These are phyloP conservation scores for Agriopis aurantiaria DNA, from an alignment of 2,888 invertebrate species.

Conservation along the genomic window DNA sequence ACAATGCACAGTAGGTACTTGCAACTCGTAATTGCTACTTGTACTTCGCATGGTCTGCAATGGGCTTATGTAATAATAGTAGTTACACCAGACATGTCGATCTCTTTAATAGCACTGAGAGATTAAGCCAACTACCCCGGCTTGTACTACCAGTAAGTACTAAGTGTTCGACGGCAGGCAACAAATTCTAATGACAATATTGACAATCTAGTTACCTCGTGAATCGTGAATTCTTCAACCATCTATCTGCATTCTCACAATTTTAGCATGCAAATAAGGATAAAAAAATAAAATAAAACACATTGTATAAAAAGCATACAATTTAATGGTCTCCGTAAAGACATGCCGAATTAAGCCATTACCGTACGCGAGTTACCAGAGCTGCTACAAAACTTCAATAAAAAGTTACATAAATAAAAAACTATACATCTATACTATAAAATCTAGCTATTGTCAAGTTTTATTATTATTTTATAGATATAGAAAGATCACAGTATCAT, in stretches of 20 bases:
- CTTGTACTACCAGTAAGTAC: neutral
- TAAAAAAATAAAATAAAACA: conserved; percentile 78
- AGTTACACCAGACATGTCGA: too few species aligned
- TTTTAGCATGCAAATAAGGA: conserved; percentile 74
- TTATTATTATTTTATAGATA: conserved; percentile 62
- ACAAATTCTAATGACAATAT: conserved; percentile 33
- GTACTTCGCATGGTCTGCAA: too few species aligned
- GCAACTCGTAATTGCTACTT: too few species aligned
- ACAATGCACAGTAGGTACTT: too few species aligned
- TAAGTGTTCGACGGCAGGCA: neutral
- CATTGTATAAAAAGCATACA: conserved; percentile 79
- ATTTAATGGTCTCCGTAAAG: conserved; percentile 82
- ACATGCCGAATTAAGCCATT: conserved; percentile 83
- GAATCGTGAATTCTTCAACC: conserved; percentile 79
- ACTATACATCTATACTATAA: conserved; percentile 72
- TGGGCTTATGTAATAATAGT: too few species aligned
- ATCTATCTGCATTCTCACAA: conserved; percentile 74
- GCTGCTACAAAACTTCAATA: conserved; percentile 79
- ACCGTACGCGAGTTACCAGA: conserved; percentile 69
- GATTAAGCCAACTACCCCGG: neutral
- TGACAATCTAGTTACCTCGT: conserved; percentile 55
- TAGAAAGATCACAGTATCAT: conserved; percentile 74
- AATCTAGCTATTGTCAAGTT: conserved; percentile 71
- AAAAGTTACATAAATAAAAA: conserved; percentile 79
- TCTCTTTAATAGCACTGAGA: neutral